Base-by-base conservation (phyloP, 2,797 vertebrate genomes). In the Notolabrus celidotus region DNA sequence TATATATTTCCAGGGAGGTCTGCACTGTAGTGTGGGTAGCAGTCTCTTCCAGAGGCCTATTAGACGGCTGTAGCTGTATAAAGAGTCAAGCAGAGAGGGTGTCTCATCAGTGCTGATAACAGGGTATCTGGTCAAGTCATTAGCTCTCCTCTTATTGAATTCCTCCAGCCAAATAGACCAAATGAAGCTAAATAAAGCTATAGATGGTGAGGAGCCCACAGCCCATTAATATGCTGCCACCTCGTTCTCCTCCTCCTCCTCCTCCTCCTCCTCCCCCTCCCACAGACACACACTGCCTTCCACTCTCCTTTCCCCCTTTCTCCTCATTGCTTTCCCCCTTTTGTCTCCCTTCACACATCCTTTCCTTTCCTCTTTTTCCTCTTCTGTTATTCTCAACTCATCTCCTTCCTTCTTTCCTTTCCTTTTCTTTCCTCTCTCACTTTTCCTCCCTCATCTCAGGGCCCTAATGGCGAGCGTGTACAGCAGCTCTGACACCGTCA, bases 401-500 rank as follows among this genome's bases (percentile, higher is more conserved):
- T 66, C 50, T 65, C 46, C 77, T 66, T 69, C 31, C 57, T 66
- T 72, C 62, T 45, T 49, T 76, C 71, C 73, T 57, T 67, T 61
- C 65, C 59, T 65, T 62, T 78, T 78, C 64, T 59, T 65, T 58
- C 62, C 67, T 79, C 81, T 61, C 71, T 87, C 77, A 41, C 83
- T 85, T 57, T 69, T 14, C 45, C 82, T 31, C 80, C 79, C 89
- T 83, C 80, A 88, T 91, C 89, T 91, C 83, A 83, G 87, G 80
- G 92, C 85, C 93, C 92, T 94, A 91, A 92, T 85, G 89, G 94
- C 61, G 89, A 94, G 94, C 91, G 83, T 87, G 94, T 92, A 89
- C 87, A 79, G 91, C 86, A 82, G 92, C 90, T 84, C 89, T 93
- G 95, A 96, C 95, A 93, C 95, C 88, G 87, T 94, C 96, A 97